Evolutionary conservation across 2,113 vertebrate species (phyloP).

Genomic region (Saguinus imperator): DNA sequence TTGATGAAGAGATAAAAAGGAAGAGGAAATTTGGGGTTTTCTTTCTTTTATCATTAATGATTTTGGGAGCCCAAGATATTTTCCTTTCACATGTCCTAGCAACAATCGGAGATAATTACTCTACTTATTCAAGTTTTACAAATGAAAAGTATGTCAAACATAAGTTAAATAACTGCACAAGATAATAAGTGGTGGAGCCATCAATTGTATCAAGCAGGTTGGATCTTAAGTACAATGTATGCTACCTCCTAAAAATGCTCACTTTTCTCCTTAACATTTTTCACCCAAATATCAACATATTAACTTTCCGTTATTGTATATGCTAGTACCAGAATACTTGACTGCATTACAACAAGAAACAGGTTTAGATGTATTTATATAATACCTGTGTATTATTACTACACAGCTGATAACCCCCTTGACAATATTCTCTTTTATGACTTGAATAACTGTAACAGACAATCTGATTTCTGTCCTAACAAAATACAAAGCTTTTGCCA

Average conservation of each 20-base stretch:
- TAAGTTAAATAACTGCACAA: not conserved
- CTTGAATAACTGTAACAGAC: not conserved
- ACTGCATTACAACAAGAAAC: not conserved
- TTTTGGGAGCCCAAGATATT: no score
- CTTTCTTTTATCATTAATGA: not conserved
- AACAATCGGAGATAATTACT: not conserved
- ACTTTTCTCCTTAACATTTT: not conserved
- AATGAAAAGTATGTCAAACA: not conserved
- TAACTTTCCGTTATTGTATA: not conserved
- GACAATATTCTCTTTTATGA: not conserved
- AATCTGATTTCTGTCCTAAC: not conserved
- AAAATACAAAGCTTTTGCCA: not conserved
- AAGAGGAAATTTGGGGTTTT: not conserved
- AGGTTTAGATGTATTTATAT: not conserved
- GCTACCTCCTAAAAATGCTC: not conserved
- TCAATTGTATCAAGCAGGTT: not conserved
- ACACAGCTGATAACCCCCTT: not conserved
- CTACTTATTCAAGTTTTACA: not conserved
- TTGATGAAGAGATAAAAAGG: not conserved
- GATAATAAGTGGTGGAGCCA: not conserved
- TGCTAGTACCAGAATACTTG: not conserved
- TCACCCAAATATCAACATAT: not conserved
- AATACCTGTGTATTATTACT: not conserved
- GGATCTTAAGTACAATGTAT: not conserved
- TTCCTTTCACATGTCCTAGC: no score